These are phyloP conservation scores for Chloroclysta siterata DNA, from an alignment of 2,888 invertebrate genomes.

Conservation along the genomic window DNA sequence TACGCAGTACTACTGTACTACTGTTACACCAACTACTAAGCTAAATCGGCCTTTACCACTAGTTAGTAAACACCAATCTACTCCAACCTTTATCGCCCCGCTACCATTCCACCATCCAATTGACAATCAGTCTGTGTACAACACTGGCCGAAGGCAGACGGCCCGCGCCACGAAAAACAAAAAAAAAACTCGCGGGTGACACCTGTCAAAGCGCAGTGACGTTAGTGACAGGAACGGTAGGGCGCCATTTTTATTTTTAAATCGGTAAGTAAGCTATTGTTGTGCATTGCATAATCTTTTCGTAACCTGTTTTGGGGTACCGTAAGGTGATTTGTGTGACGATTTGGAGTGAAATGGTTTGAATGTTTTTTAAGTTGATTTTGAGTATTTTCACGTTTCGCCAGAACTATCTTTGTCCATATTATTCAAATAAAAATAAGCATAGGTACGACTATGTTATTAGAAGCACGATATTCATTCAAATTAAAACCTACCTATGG, in stretches of 20 bases:
- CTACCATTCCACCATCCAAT: constrained; percentile 21
- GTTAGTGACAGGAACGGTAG: constrained; percentile 38
- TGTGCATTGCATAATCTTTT: constrained; percentile 38
- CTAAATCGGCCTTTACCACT: too few relatives aligned
- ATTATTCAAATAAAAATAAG: too few relatives aligned
- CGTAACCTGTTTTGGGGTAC: constrained; percentile 40
- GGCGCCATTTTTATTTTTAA: constrained; percentile 27
- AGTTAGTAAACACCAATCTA: constrained; percentile 20
- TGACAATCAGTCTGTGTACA: constrained; percentile 30
- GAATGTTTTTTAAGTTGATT: too few relatives aligned
- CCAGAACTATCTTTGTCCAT: too few relatives aligned
- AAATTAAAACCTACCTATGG: too few relatives aligned
- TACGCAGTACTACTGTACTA: too few relatives aligned
- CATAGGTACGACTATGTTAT: too few relatives aligned
- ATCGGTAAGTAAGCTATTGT: constrained; percentile 10
- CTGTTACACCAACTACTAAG: too few relatives aligned
- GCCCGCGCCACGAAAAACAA: constrained; percentile 22
- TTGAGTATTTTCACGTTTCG: too few relatives aligned
- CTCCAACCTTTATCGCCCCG: constrained; percentile 28
- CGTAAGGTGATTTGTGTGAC: constrained; percentile 16
- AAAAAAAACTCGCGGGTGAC: constrained; percentile 34
- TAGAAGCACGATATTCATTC: too few relatives aligned
- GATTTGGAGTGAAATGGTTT: too few relatives aligned
- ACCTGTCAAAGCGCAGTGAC: constrained; percentile 41
- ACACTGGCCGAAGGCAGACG: constrained; percentile 18